phyloP scores from a whole-genome alignment of 2,888 invertebrate species.

The Yponomeuta evonymella region DNA sequence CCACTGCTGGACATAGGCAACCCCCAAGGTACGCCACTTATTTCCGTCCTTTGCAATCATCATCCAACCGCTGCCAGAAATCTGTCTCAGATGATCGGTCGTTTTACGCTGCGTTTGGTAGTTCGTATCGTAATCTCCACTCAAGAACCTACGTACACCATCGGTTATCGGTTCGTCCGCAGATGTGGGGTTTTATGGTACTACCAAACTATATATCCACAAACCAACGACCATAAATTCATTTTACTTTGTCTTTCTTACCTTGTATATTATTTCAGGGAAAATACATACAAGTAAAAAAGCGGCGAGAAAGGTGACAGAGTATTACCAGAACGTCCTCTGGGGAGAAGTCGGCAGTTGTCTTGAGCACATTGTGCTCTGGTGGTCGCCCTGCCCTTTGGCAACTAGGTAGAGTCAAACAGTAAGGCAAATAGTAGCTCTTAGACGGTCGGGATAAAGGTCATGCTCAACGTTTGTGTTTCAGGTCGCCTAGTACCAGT shows the following conservation, averaged over 20 bases:
- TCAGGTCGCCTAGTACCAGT: conserved; percentile 76
- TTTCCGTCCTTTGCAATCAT: neutral
- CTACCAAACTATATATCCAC: no score
- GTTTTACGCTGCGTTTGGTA: no score
- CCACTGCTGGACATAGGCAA: no score
- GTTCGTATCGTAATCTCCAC: no score
- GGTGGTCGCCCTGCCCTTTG: conserved; percentile 87
- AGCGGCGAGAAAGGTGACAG: conserved; percentile 78
- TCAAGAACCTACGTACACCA: no score
- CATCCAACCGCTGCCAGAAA: no score
- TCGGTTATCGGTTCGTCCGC: no score
- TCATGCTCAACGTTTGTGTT: conserved; percentile 22
- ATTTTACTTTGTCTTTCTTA: neutral
- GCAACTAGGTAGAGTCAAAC: conserved; percentile 70
- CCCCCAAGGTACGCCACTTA: no score
- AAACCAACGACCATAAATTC: no score
- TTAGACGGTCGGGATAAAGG: no score
- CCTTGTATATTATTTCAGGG: conserved; percentile 51
- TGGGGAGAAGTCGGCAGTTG: conserved; percentile 90
- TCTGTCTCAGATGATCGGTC: no score
- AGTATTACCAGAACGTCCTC: conserved; percentile 83
- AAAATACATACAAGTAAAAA: conserved; percentile 75
- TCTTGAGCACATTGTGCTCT: conserved; percentile 87
- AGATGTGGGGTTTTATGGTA: no score
- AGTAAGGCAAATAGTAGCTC: neutral